phyloP scores from a whole-genome alignment of 2,888 invertebrate species.

The Adelphocoris suturalis region DNA sequence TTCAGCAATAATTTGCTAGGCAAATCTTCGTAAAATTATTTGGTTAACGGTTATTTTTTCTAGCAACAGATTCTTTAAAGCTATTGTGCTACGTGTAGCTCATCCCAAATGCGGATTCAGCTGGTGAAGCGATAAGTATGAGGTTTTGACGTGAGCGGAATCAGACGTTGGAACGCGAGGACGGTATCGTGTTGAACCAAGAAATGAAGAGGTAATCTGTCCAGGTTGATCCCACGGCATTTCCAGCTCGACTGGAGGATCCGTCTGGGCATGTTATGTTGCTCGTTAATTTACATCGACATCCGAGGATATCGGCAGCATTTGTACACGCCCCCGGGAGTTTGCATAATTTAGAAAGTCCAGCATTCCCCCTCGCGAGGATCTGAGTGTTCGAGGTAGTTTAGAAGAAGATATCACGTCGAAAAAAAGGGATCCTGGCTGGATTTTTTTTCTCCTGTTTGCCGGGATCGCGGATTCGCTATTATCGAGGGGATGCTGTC shows the following conservation, averaged over 20 bases:
- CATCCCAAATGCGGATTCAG: no score
- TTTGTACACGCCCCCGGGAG: constrained; percentile 31
- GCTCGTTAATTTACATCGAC: constrained; percentile 30
- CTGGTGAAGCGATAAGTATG: no score
- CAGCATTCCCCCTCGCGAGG: not conserved
- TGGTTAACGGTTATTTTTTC: no score
- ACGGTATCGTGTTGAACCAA: not conserved
- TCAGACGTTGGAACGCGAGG: not conserved
- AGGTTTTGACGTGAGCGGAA: not conserved
- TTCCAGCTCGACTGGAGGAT: not conserved
- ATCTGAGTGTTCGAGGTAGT: not conserved
- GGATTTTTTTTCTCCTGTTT: no score
- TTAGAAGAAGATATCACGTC: constrained; percentile 28
- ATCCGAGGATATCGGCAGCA: constrained; percentile 31
- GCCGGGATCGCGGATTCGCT: no score
- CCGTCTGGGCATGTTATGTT: constrained; percentile 12
- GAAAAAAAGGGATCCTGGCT: not conserved
- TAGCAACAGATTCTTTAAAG: no score
- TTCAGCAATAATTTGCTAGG: no score
- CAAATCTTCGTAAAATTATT: no score
- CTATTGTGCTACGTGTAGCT: no score
- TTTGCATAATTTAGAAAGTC: constrained; percentile 30
- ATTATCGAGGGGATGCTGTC: no score
- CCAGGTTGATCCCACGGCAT: constrained; percentile 30
- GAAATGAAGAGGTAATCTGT: constrained; percentile 30